Base-by-base conservation (phyloP, 2,113 vertebrate species). In the Corythaeola cristata region DNA sequence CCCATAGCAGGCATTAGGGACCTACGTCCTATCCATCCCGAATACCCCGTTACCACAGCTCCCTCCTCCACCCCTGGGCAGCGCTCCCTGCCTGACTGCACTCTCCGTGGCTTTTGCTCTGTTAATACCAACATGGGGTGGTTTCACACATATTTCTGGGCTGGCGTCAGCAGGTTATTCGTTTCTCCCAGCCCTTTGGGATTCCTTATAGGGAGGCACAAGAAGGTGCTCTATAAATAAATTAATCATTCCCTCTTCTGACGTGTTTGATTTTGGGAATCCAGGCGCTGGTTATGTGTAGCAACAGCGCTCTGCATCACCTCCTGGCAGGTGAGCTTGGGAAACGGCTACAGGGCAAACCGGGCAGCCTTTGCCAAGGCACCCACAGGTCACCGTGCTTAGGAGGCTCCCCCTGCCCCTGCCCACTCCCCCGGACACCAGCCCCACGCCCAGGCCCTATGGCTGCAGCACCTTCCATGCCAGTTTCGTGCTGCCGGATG, bases 281-380 rank as follows among this genome's bases (percentile, higher is more conserved):
- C 9, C 33, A 56, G 22, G 14, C 8, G 3, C 9, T 50, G 21
- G 8, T 66, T n/a, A 35, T 0, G 0, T 22, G 15, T 28, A 76
- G 50, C 16, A 72, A 27, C 21, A 37, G 24, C 32, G 30, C 4
- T 11, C 20, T 26, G 6, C 18, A 15, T 32, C 37, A 21, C 27
- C 3, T 5, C 0, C 0, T 24, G 12, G 33, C 23, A 58, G 14
- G 9, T 23, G 16, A 69, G 41, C 9, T 8, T 58, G 39, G 5
- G n/a, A 79, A 67, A 63, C 1, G 8, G 20, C 53, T 60, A n/a
- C 2, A 8, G 1, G 0, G 39, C 58, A 72, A 60, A 56, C 21
- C 23, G 16, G 13, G 27, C 20, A 81, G 16, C 27, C 3, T 56
- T 63, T 47, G 32, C 5, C 2, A 19, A 12, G 20, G 39, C n/a